A percentile compares a stretch with the other conserved stretches of the same genome.
Conservation (phyloP, 2,888 invertebrate genomes). For the Ichneumoninae sp. region DNA sequence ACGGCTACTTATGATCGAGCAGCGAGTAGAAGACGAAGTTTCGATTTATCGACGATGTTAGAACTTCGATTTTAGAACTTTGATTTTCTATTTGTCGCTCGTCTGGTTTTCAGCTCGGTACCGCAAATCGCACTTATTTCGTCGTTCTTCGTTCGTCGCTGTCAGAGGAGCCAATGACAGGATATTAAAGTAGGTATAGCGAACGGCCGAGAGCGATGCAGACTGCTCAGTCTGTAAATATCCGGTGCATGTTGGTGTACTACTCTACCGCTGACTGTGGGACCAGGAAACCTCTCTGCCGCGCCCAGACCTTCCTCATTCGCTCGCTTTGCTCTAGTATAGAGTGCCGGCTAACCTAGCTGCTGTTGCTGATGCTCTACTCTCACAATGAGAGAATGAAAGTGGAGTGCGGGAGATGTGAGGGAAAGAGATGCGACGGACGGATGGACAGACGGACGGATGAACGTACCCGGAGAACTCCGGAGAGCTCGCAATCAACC, state of each 20-base stretch:
- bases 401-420: slow-evolving; percentile 28
- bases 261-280: slow-evolving; percentile 14
- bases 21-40: background rate
- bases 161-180: slow-evolving; percentile 78
- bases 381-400: slow-evolving; percentile 64
- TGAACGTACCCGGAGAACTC: slow-evolving; percentile 38
- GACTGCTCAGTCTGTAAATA: slow-evolving; percentile 81
- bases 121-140: slow-evolving; percentile 2
- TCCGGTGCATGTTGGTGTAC: slow-evolving; percentile 72
- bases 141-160: slow-evolving; percentile 73
- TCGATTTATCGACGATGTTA: slow-evolving; percentile 5
- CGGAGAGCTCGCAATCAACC: slow-evolving; percentile 60
- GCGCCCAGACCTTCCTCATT: slow-evolving; percentile 50
- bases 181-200: slow-evolving; percentile 81
- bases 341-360: slow-evolving; percentile 39
- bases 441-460: slow-evolving; percentile 58
- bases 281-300: slow-evolving; percentile 34
- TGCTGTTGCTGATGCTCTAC: slow-evolving; percentile 45
- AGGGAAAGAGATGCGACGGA: slow-evolving; percentile 44
- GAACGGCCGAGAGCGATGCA: slow-evolving; percentile 57
- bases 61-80: slow-evolving; percentile 16
- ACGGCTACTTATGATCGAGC: background rate
- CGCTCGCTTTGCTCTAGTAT: slow-evolving; percentile 42
- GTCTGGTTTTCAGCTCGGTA: slow-evolving; percentile 32
- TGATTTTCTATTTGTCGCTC: slow-evolving; percentile 17